Evolutionary conservation across 2,797 vertebrate genomes (phyloP).

Genomic region (Tragelaphus oryx): DNA sequence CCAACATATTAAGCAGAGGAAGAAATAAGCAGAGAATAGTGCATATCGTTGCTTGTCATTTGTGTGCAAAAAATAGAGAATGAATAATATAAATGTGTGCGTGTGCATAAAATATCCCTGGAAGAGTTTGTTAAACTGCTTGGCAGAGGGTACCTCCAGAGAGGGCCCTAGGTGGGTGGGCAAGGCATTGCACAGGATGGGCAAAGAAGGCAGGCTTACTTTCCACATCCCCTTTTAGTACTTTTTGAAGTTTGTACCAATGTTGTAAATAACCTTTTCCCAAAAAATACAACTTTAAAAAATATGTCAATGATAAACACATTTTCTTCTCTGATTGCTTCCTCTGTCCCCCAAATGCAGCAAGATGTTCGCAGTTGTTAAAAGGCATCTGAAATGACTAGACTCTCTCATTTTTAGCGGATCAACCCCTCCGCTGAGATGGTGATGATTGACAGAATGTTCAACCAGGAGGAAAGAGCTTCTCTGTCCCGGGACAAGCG

Average conservation of each 20-base stretch:
- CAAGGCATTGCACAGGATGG: background rate
- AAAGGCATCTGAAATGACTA: slow-evolving; percentile 32
- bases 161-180: background rate
- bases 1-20: background rate
- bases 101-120: rapidly evolving
- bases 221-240: background rate
- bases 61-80: background rate
- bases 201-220: background rate
- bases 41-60: background rate
- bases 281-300: background rate
- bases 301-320: background rate
- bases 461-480: slow-evolving; percentile 96
- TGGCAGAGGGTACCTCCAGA: background rate
- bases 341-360: background rate
- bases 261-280: background rate
- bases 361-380: background rate
- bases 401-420: slow-evolving; percentile 81
- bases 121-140: background rate
- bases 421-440: slow-evolving; percentile 96
- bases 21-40: background rate
- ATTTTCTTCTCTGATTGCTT: background rate
- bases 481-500: slow-evolving; percentile 95
- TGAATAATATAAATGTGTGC: background rate
- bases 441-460: slow-evolving; percentile 99
- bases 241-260: background rate